A percentile compares a stretch with the other conserved stretches of the same genome.
These are phyloP conservation scores for Grantiella picta DNA, from an alignment of 2,113 vertebrate genomes.

Conservation along the genomic window DNA sequence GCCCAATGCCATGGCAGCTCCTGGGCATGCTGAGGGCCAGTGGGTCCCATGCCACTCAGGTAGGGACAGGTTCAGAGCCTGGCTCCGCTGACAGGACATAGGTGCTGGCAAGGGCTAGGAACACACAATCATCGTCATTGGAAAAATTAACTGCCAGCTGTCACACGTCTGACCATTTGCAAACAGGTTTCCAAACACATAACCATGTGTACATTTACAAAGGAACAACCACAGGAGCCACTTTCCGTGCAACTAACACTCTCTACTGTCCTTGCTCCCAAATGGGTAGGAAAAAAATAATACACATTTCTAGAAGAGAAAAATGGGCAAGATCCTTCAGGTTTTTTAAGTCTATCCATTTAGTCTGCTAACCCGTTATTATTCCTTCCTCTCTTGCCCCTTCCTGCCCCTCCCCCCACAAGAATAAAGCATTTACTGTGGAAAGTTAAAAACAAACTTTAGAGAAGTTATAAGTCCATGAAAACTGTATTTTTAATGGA, in stretches of 20 bases:
- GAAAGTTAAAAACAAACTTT: neutral
- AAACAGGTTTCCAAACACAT: neutral
- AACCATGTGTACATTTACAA: neutral
- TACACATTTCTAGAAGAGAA: neutral
- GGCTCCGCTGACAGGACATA: neutral
- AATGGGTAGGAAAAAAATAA: neutral
- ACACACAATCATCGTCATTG: fast-evolving
- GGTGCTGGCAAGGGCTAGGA: neutral
- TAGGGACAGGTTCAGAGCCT: neutral
- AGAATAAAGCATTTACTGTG: neutral
- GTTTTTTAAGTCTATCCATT: neutral
- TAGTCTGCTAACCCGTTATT: neutral
- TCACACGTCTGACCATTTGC: neutral
- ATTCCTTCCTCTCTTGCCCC: neutral
- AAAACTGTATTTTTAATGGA: neutral
- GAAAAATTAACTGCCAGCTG: neutral
- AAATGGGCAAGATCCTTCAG: neutral
- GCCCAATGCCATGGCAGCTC: fast-evolving
- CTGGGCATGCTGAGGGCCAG: fast-evolving
- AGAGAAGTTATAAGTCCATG: neutral
- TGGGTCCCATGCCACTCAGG: neutral
- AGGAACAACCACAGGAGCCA: neutral
- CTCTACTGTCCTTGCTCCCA: neutral
- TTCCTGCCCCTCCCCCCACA: neutral
- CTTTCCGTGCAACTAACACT: neutral